These are phyloP conservation scores for Cephalophus harveyi DNA, from an alignment of 2,113 vertebrate genomes.

Conservation along the genomic window DNA sequence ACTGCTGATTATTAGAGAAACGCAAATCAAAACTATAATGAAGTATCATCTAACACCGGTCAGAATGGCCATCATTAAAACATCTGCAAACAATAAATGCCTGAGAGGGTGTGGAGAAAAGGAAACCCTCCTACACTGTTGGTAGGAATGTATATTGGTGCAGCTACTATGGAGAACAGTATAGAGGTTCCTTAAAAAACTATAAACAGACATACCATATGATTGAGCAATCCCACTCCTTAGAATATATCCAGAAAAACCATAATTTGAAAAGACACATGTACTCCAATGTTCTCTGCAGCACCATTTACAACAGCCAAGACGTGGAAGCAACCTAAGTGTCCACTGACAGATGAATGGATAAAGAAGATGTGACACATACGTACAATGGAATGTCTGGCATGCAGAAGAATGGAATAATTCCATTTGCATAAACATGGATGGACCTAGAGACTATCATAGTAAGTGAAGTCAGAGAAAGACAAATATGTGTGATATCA, in stretches of 20 bases:
- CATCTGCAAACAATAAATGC: neutral
- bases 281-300: neutral
- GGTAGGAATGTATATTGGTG: neutral
- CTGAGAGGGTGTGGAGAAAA: neutral
- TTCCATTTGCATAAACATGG: neutral
- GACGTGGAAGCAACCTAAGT: neutral
- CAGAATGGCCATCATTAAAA: neutral
- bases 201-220: neutral
- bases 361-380: neutral
- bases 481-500: neutral
- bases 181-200: neutral
- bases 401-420: neutral
- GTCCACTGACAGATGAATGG: neutral
- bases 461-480: neutral
- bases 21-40: neutral
- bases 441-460: neutral
- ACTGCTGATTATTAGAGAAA: neutral
- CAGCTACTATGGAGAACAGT: neutral
- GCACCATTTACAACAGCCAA: neutral
- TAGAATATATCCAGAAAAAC: too few species aligned
- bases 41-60: neutral
- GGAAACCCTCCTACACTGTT: neutral
- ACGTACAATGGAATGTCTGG: accelerated
- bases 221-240: neutral
- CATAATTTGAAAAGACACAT: neutral